These are phyloP conservation scores for Eucriotettix oculatus DNA, from an alignment of 2,888 invertebrate species.

Conservation along the genomic window DNA sequence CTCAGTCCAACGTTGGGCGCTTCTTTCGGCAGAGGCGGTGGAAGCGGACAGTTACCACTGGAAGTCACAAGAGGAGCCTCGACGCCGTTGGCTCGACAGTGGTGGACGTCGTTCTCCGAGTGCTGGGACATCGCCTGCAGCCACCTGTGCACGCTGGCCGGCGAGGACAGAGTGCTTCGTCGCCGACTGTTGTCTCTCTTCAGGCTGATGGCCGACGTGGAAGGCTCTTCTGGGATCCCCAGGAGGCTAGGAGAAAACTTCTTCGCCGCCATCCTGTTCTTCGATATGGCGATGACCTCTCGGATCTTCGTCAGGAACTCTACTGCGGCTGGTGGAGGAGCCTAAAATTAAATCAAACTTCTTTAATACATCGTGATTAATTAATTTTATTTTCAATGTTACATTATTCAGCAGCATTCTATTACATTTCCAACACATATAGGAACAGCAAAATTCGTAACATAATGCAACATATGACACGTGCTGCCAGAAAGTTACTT, in stretches of 20 bases:
- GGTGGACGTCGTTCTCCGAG: too few relatives aligned
- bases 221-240: slow-evolving; percentile 68
- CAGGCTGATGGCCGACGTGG: slow-evolving; percentile 29
- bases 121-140: slow-evolving; percentile 50
- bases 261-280: slow-evolving; percentile 72
- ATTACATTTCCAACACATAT: too few relatives aligned
- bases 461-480: too few relatives aligned
- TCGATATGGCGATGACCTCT: slow-evolving; percentile 78
- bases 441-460: too few relatives aligned
- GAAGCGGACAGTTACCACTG: not conserved
- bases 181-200: slow-evolving; percentile 44
- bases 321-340: slow-evolving; percentile 77
- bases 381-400: too few relatives aligned
- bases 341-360: slow-evolving; percentile 32
- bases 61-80: too few relatives aligned
- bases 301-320: slow-evolving; percentile 80
- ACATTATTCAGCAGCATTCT: too few relatives aligned
- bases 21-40: slow-evolving; percentile 3
- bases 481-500: too few relatives aligned
- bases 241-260: slow-evolving; percentile 60
- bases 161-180: slow-evolving; percentile 26
- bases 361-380: too few relatives aligned
- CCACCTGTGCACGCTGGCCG: slow-evolving; percentile 55
- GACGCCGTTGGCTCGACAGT: too few relatives aligned
- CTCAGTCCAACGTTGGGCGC: not conserved